These are phyloP conservation scores for Drosophila nikananu DNA, from an alignment of 1,140 invertebrate genomes.

Conservation along the genomic window DNA sequence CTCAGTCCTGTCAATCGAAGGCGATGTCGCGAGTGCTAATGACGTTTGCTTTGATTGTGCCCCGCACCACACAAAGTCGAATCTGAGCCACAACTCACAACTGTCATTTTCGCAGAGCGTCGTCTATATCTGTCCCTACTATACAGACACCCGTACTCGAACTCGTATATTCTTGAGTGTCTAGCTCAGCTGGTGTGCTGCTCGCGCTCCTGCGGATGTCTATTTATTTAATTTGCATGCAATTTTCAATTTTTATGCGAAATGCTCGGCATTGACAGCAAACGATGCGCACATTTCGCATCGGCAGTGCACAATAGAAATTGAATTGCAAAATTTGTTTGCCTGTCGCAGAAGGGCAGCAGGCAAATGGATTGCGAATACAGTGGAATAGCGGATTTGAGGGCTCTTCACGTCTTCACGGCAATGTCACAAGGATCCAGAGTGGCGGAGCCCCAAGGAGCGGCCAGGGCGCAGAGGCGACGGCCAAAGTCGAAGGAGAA, in stretches of 20 bases:
- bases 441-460: constrained; percentile 11
- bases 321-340: constrained; percentile 84
- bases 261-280: constrained; percentile 79
- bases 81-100: constrained; percentile 59
- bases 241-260: constrained; percentile 81
- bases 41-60: constrained; percentile 79
- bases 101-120: constrained; percentile 63
- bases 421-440: constrained; percentile 52
- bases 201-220: constrained; percentile 49
- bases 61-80: constrained; percentile 47
- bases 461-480: not conserved
- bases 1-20: constrained; percentile 61
- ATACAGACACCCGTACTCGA: constrained; percentile 1
- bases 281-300: constrained; percentile 71
- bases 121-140: constrained; percentile 16
- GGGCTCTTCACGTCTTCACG: constrained; percentile 60
- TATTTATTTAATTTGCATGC: constrained; percentile 84
- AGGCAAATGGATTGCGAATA: constrained; percentile 38
- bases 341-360: constrained; percentile 56
- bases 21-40: constrained; percentile 74
- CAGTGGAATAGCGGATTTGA: constrained; percentile 38
- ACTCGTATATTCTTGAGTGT: constrained; percentile 25
- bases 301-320: constrained; percentile 73
- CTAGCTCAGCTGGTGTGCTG: constrained; percentile 31
- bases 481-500: constrained; percentile 42